A percentile compares a stretch with the other conserved stretches of the same genome.
Conservation (phyloP, 2,113 vertebrate species). For the Helogale parvula region DNA sequence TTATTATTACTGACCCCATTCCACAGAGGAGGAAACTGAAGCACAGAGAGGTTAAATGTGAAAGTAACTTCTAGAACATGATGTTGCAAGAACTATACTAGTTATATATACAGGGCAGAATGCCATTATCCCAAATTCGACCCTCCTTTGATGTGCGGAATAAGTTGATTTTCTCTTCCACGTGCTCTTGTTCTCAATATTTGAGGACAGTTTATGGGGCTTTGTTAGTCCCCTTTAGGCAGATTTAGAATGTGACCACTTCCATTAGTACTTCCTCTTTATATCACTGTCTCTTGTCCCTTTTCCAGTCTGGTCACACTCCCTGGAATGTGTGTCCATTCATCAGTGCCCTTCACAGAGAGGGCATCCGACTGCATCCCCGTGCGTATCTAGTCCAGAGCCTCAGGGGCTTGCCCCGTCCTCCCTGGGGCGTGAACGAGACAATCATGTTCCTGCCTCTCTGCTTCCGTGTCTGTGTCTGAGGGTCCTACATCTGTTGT, state of each 20-base stretch:
- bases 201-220: background rate
- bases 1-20: background rate
- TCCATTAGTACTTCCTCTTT: background rate
- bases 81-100: background rate
- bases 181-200: background rate
- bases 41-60: background rate
- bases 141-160: background rate
- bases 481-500: background rate
- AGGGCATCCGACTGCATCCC: fast-evolving
- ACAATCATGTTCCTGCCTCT: background rate
- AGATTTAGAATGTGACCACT: background rate
- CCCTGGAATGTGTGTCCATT: background rate
- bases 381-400: background rate
- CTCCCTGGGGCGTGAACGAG: fast-evolving
- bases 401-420: background rate
- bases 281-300: background rate
- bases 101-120: background rate
- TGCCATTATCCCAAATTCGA: background rate
- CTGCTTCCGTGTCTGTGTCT: background rate
- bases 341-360: background rate
- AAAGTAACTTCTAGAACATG: background rate
- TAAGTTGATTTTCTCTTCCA: background rate
- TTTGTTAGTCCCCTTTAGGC: background rate
- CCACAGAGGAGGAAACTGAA: background rate
- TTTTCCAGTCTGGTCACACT: background rate